Evolutionary conservation across 2,888 invertebrate genomes (phyloP).

Genomic region (Heliconius hortense): DNA sequence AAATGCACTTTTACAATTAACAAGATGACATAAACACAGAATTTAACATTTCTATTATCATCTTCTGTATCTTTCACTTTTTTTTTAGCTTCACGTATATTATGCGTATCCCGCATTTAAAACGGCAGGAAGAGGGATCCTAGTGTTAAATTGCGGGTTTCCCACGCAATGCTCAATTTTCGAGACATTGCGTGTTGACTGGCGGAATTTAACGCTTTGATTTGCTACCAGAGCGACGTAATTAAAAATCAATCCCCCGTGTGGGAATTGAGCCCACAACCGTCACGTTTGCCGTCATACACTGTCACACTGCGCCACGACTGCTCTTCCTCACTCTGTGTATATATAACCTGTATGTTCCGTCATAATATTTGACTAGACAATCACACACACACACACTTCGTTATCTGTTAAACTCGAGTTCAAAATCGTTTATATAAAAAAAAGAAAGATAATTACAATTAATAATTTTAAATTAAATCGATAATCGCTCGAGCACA

Average conservation of each 20-base stretch:
- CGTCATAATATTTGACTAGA: constrained; percentile 66
- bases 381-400: constrained; percentile 64
- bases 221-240: neutral
- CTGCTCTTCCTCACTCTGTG: neutral
- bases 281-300: too few species aligned
- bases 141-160: neutral
- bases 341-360: constrained; percentile 13
- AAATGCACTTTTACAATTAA: constrained; percentile 38
- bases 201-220: neutral
- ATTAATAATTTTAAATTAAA: too few species aligned
- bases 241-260: neutral
- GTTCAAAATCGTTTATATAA: neutral
- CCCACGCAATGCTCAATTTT: neutral
- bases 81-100: neutral
- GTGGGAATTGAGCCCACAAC: neutral
- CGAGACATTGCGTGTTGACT: neutral
- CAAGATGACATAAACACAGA: constrained; percentile 12
- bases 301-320: neutral
- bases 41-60: neutral
- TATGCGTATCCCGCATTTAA: neutral
- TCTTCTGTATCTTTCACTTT: neutral
- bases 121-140: neutral
- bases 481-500: neutral
- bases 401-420: constrained; percentile 25
- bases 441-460: neutral